Evolutionary conservation across 2,888 invertebrate species (phyloP).

Genomic region (Aleiodes alternator): DNA sequence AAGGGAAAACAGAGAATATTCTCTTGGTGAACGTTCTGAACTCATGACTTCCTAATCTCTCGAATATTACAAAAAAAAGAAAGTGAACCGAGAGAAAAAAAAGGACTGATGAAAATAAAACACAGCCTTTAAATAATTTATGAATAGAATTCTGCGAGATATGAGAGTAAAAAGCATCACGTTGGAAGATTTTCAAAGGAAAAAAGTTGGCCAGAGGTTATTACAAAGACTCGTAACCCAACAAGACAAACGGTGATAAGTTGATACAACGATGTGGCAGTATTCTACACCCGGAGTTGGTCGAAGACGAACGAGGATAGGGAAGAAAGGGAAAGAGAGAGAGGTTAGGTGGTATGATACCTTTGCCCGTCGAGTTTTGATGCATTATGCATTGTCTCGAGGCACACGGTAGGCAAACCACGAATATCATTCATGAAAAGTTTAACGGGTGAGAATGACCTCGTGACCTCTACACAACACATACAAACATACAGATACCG

Average conservation of each 20-base stretch:
- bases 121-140: constrained; percentile 22
- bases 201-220: constrained; percentile 18
- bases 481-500: background rate
- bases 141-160: constrained; percentile 12
- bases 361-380: constrained; percentile 33
- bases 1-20: background rate
- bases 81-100: background rate
- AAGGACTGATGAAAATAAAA: background rate
- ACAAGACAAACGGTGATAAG: constrained; percentile 29
- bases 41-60: constrained; percentile 29
- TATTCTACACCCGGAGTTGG: constrained; percentile 17
- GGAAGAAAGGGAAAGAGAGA: constrained; percentile 16
- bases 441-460: constrained; percentile 31
- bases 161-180: background rate
- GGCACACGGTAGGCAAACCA: constrained; percentile 31
- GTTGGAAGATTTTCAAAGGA: background rate
- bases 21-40: background rate
- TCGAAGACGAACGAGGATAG: constrained; percentile 15
- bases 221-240: constrained; percentile 17
- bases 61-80: background rate
- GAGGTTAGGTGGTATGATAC: constrained; percentile 13
- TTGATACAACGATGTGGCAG: constrained; percentile 26
- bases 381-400: constrained; percentile 46
- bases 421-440: constrained; percentile 37
- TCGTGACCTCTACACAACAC: constrained; percentile 15